phyloP scores from a whole-genome alignment of 2,113 vertebrate species.

The Chloropsis hardwickii region DNA sequence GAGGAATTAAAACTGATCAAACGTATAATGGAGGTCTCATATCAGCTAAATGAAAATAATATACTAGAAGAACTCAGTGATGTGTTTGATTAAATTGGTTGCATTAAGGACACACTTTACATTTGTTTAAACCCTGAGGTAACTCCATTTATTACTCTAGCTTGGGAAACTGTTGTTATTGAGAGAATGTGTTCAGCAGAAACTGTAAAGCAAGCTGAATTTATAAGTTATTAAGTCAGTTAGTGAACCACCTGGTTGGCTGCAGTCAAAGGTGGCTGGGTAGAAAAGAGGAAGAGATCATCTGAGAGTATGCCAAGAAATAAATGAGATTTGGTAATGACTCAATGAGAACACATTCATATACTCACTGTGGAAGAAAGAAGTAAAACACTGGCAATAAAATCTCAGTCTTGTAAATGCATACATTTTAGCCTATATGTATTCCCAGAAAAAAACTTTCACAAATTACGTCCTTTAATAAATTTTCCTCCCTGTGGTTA shows the following conservation, averaged over 20 bases:
- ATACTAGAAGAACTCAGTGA: slow-evolving; percentile 4
- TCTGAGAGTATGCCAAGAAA: not conserved
- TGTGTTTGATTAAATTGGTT: slow-evolving; percentile 60
- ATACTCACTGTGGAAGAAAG: not conserved
- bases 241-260: slow-evolving; percentile 18
- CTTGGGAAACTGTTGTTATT: not conserved
- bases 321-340: slow-evolving; percentile 11
- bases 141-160: slow-evolving; percentile 13
- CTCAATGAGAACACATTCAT: not conserved
- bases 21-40: not conserved
- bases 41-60: slow-evolving; percentile 48
- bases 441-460: not conserved
- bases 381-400: not conserved
- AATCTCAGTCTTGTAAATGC: not conserved
- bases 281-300: not conserved
- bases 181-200: not conserved
- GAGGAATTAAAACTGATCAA: slow-evolving; percentile 57
- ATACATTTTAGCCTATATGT: not conserved
- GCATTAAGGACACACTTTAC: slow-evolving; percentile 26
- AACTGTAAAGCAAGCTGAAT: slow-evolving; percentile 14
- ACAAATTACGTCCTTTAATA: not conserved
- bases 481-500: not conserved
- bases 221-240: slow-evolving; percentile 23
- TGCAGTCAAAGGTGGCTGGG: not conserved
- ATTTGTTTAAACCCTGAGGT: slow-evolving; percentile 44